A percentile compares a stretch with the other conserved stretches of the same genome.
These are phyloP conservation scores for Himalopsyche tibetana DNA, from an alignment of 2,888 invertebrate genomes.

Conservation along the genomic window DNA sequence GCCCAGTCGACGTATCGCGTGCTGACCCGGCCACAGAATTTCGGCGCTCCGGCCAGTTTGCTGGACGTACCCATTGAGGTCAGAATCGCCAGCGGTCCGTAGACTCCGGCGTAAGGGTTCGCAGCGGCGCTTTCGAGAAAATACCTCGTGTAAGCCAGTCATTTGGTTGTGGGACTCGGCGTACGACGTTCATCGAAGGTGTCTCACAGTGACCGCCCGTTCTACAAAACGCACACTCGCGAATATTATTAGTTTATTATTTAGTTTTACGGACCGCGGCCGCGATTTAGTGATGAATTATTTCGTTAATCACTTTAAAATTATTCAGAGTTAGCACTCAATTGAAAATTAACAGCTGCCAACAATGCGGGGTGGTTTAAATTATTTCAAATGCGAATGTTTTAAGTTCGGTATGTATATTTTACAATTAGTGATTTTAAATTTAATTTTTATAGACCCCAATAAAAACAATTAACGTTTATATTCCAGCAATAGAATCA, in stretches of 20 bases:
- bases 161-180: slow-evolving; percentile 50
- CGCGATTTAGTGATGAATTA: slow-evolving; percentile 1
- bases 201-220: neutral
- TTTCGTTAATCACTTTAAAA: neutral
- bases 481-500: neutral
- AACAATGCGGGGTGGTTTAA: slow-evolving; percentile 27
- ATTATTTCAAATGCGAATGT: neutral
- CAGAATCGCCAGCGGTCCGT: slow-evolving; percentile 57
- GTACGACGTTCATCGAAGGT: slow-evolving; percentile 4
- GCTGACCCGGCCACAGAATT: slow-evolving; percentile 32
- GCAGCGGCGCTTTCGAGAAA: slow-evolving; percentile 47
- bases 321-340: neutral
- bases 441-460: slow-evolving; percentile 17
- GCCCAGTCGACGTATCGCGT: slow-evolving; percentile 59
- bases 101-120: neutral
- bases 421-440: slow-evolving; percentile 15
- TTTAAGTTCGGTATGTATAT: slow-evolving; percentile 35
- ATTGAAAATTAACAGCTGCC: slow-evolving; percentile 17
- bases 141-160: slow-evolving; percentile 51
- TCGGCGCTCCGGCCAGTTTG: slow-evolving; percentile 44
- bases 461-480: neutral
- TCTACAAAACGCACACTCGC: neutral
- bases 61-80: slow-evolving; percentile 52
- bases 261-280: slow-evolving; percentile 41
- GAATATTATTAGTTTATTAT: slow-evolving; percentile 26